Percentiles rank a stretch among this genome's conserved stretches.
These are phyloP conservation scores for Stichopus horrens DNA, from an alignment of 53 echinoderm and acorn worm species.

Conservation along the genomic window DNA sequence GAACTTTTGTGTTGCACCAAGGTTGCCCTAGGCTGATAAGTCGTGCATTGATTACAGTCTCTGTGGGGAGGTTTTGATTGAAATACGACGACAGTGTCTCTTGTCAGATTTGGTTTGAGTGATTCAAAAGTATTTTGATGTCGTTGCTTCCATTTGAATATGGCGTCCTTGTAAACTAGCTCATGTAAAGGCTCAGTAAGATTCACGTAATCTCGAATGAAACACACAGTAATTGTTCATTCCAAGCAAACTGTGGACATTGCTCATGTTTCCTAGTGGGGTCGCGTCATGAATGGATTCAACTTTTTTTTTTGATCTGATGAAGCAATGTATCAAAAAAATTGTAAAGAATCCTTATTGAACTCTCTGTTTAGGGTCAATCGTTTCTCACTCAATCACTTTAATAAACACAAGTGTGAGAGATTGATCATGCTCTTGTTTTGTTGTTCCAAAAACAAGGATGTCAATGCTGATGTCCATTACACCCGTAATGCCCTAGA, in stretches of 20 bases:
- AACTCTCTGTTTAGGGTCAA: constrained; percentile 57
- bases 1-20: no score
- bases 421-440: constrained; percentile 33
- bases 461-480: constrained; percentile 64
- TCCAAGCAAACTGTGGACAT: constrained; percentile 59
- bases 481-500: constrained; percentile 51
- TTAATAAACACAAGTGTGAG: constrained; percentile 33
- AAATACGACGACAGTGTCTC: constrained; percentile 30
- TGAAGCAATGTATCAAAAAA: constrained; percentile 63
- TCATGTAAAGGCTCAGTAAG: constrained; percentile 47
- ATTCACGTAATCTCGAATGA: constrained; percentile 53
- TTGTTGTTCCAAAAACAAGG: constrained; percentile 49
- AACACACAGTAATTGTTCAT: constrained; percentile 59
- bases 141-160: constrained; percentile 54
- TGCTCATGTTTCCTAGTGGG: constrained; percentile 20
- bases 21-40: no score
- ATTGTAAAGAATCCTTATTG: constrained; percentile 8
- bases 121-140: constrained; percentile 46
- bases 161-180: constrained; percentile 48
- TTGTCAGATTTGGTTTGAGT: constrained; percentile 43
- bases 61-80: no score
- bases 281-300: constrained; percentile 41
- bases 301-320: no score
- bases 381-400: constrained; percentile 52
- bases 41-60: no score